Conservation (phyloP, 2,113 vertebrate genomes). For the Rhynchomys soricoides region DNA sequence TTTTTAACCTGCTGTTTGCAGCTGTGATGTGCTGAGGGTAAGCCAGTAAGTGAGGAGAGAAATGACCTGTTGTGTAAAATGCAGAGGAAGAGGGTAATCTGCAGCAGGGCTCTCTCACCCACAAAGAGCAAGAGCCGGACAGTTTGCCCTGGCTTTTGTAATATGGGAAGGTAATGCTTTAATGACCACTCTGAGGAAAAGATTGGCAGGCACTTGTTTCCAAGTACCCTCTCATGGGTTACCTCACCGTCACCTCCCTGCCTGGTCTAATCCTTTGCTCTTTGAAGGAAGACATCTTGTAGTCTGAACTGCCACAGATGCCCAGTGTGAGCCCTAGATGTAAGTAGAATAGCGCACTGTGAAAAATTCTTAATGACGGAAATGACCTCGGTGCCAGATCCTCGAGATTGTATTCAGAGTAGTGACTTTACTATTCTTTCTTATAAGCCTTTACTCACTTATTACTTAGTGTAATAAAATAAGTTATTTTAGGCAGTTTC, state of each 20-base stretch:
- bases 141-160: slow-evolving; percentile 62
- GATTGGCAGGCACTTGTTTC: slow-evolving; percentile 42
- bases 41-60: slow-evolving; percentile 52
- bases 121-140: neutral
- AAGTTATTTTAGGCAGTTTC: slow-evolving; percentile 14
- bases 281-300: slow-evolving; percentile 27
- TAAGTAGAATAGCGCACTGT: neutral
- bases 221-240: neutral
- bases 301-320: neutral
- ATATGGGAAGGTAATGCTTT: slow-evolving; percentile 65
- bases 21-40: slow-evolving; percentile 53
- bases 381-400: neutral
- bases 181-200: slow-evolving; percentile 58
- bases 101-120: neutral
- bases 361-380: slow-evolving; percentile 21
- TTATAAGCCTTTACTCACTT: slow-evolving; percentile 12
- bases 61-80: slow-evolving; percentile 65
- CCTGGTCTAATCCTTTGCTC: slow-evolving; percentile 45
- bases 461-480: neutral
- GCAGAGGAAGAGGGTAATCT: slow-evolving; percentile 45
- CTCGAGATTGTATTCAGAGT: slow-evolving; percentile 15
- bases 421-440: neutral
- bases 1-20: slow-evolving; percentile 38
- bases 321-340: neutral
- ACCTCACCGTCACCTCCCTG: neutral